A percentile compares a stretch with the other conserved stretches of the same genome.
Evolutionary conservation across 1,140 invertebrate species (phyloP).

Genomic region (Procambarus virginalis): DNA sequence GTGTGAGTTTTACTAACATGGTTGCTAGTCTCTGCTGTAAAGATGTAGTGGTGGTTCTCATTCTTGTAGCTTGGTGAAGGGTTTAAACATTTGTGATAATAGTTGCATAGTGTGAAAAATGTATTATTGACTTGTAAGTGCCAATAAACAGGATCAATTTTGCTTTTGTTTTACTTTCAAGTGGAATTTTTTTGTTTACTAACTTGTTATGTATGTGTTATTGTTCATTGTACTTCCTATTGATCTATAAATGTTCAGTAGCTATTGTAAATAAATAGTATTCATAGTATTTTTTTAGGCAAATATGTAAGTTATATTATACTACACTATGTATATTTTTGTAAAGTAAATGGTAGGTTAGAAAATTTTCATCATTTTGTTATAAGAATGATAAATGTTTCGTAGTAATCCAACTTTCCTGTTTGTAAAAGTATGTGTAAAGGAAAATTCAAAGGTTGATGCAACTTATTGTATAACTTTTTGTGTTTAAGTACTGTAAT

Average conservation of each 20-base stretch:
- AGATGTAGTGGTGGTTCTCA: background rate
- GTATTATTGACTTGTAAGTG: background rate
- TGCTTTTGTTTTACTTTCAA: background rate
- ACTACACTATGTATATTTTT: background rate
- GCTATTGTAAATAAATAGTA: background rate
- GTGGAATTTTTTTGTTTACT: background rate
- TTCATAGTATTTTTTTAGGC: background rate
- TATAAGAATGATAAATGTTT: too few species aligned
- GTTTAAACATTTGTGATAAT: background rate
- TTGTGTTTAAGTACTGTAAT: too few species aligned
- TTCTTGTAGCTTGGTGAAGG: background rate
- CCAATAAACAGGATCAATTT: background rate
- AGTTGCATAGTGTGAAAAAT: background rate
- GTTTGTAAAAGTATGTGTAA: too few species aligned
- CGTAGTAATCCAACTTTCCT: too few species aligned
- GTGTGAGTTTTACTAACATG: constrained; percentile 4
- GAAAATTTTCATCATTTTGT: too few species aligned
- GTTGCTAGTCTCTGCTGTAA: constrained; percentile 6
- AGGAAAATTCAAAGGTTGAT: too few species aligned
- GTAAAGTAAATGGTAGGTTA: background rate
- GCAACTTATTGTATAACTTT: too few species aligned
- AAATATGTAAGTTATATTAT: background rate
- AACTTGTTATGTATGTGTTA: background rate
- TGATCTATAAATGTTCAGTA: background rate
- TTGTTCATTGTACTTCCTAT: background rate